Conservation (phyloP, 2,113 vertebrate genomes). For the Centropristis striata region DNA sequence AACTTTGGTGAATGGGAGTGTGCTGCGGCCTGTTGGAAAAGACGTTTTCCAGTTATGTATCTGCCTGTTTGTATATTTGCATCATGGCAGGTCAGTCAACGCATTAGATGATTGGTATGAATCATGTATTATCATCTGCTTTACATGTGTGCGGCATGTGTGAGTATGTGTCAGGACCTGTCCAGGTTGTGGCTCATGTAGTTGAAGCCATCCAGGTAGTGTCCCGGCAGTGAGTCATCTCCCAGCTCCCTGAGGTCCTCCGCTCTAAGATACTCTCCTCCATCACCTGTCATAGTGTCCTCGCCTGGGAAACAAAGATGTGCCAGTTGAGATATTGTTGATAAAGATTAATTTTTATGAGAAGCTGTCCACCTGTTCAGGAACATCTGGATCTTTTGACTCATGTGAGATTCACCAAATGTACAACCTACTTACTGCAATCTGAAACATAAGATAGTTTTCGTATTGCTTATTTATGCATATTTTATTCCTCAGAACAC, state of each 20-base stretch:
- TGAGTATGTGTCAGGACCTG: constrained; percentile 83
- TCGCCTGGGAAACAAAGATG: constrained; percentile 86
- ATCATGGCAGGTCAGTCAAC: background rate
- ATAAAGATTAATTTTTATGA: background rate
- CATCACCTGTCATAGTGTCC: constrained; percentile 98
- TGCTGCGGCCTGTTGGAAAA: constrained; percentile 86
- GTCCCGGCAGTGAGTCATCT: constrained; percentile 95
- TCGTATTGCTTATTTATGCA: background rate
- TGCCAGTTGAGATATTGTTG: background rate
- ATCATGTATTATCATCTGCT: background rate
- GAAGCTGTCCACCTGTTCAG: background rate
- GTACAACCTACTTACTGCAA: too few species aligned
- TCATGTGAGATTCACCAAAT: background rate
- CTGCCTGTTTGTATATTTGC: background rate
- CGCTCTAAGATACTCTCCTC: constrained; percentile 94
- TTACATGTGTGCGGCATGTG: background rate
- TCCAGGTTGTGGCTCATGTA: constrained; percentile 95
- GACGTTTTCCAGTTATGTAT: background rate
- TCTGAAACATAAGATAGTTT: background rate
- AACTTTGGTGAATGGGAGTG: constrained; percentile 89
- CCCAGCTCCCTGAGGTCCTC: constrained; percentile 97
- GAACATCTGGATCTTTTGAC: background rate
- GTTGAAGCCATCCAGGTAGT: constrained; percentile 94
- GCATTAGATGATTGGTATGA: background rate
- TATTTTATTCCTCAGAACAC: background rate